Conservation (phyloP, 2,797 vertebrate species). For the Hoplostethus atlanticus region DNA sequence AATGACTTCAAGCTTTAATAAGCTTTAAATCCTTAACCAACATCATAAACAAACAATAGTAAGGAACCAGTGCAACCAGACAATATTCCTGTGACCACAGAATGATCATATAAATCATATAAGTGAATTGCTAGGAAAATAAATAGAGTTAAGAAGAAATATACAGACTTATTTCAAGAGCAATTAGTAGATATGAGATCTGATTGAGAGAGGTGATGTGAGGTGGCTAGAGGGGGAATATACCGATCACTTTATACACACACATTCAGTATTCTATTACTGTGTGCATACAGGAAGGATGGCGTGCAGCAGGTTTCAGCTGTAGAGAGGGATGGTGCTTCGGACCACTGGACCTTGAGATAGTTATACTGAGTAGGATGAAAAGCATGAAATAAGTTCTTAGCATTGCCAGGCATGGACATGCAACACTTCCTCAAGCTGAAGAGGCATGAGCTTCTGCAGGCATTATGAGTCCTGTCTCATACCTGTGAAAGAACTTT, state of each 20-base stretch:
- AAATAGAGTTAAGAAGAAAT: not conserved
- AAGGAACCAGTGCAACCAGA: not conserved
- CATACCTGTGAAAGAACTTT: slow-evolving; percentile 1
- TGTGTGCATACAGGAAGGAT: slow-evolving; percentile 38
- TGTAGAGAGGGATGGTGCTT: slow-evolving; percentile 11
- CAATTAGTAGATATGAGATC: too few species aligned
- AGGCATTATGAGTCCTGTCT: slow-evolving; percentile 4
- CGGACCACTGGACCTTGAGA: slow-evolving; percentile 39
- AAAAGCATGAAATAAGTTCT: slow-evolving; percentile 57
- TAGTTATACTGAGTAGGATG: slow-evolving; percentile 38
- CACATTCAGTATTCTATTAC: slow-evolving; percentile 18
- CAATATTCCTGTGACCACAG: not conserved
- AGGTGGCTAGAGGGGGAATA: slow-evolving; percentile 10
- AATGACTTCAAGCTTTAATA: too few species aligned
- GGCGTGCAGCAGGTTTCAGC: slow-evolving; percentile 24
- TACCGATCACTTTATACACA: slow-evolving; percentile 19
- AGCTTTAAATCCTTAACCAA: not conserved
- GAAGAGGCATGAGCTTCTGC: not conserved
- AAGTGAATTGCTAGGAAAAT: too few species aligned
- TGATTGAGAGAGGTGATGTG: too few species aligned
- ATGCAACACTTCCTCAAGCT: slow-evolving; percentile 2
- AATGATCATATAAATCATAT: too few species aligned
- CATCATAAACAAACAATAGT: not conserved
- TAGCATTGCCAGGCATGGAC: slow-evolving; percentile 35
- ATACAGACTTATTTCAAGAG: not conserved